Base-by-base conservation (phyloP, 2,113 vertebrate genomes). In the Bos indicus region DNA sequence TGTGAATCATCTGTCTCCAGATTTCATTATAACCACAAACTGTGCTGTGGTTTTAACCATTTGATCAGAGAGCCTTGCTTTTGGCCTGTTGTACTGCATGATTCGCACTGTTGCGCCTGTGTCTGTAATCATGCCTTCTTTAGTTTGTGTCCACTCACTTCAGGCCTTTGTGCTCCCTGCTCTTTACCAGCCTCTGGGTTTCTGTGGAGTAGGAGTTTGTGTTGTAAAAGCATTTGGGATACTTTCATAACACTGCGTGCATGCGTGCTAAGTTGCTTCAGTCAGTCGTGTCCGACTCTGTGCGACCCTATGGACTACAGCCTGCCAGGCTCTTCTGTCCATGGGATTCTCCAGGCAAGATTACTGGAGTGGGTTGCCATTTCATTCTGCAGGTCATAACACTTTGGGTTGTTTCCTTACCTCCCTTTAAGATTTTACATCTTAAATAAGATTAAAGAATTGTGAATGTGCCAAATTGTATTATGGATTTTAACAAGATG, bases 401-500 rank as follows among this genome's bases (percentile, higher is more conserved):
- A 40, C 67, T 71, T 36, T 12, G n/a, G 16, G 64, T 89, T 91
- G 28, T 95, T 88, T 96, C 46, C 40, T 88, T 95, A 89, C 30
- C 8, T 81, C 51, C 30, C 10, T 88, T 93, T 84, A 80, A 90
- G 52, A 71, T 90, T 86, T 95, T 90, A n/a, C 33, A n/a, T 84
- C 92, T 91, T 86, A 82, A 81, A 84, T 90, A 80, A 81, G 17
- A 30, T 88, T 80, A 93, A 74, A 88, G 43, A 64, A 93, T 67
- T 93, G 51, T 94, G 67, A 94, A 15, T 84, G 92, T 92, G 52
- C 10, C n/a, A 94, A 90, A 48, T 23, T 80, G 17, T 93, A 17
- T 57, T 80, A n/a, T 74, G 25, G 82, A 94, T 92, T 96, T 83
- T 84, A 88, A 85, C 57, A 87, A 87, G 90, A 74, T 57, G 57